Conservation (phyloP, 2,888 invertebrate genomes). For the Sphecodes monilicornis region DNA sequence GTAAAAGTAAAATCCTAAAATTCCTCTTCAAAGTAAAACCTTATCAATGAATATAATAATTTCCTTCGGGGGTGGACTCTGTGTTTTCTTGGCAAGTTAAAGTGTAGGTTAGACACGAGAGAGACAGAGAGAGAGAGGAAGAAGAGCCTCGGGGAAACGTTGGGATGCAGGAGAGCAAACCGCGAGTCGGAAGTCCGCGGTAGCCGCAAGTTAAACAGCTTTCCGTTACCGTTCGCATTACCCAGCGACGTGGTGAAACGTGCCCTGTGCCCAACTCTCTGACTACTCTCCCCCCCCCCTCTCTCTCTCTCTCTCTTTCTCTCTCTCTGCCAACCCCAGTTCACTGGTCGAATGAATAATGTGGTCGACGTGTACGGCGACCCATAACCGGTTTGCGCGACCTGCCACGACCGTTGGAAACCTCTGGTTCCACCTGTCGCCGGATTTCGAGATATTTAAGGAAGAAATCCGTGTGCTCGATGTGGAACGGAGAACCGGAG, state of each 20-base stretch:
- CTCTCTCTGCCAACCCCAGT: constrained; percentile 30
- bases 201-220: constrained; percentile 67
- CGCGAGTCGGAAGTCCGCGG: constrained; percentile 58
- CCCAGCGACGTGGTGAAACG: constrained; percentile 55
- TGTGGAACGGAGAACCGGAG: neutral
- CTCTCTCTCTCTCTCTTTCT: constrained; percentile 34
- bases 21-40: no score
- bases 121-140: neutral
- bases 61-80: neutral
- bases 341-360: constrained; percentile 67
- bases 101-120: constrained; percentile 11
- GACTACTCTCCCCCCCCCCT: constrained; percentile 20
- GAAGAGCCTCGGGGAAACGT: neutral
- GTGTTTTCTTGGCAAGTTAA: constrained; percentile 5
- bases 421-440: constrained; percentile 3
- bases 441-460: neutral
- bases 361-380: constrained; percentile 49
- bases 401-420: constrained; percentile 12
- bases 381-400: constrained; percentile 32
- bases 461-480: neutral
- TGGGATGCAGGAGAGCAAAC: constrained; percentile 30
- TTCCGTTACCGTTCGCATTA: constrained; percentile 60
- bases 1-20: no score
- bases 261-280: constrained; percentile 24
- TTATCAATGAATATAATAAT: constrained; percentile 2